These are phyloP conservation scores for Timandra comae DNA, from an alignment of 2,888 invertebrate genomes.

Conservation along the genomic window DNA sequence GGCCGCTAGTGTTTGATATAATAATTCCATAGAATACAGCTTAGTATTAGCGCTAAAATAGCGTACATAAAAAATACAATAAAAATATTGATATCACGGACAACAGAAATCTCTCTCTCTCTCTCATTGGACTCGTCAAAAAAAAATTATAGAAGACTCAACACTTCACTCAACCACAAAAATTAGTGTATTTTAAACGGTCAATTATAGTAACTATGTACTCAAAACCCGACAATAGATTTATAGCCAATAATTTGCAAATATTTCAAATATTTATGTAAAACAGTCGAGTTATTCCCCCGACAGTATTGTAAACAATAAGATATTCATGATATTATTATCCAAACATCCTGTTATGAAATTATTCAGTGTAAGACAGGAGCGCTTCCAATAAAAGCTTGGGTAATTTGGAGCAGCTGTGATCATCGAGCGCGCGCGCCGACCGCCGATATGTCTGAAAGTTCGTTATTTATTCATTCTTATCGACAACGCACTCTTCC, in stretches of 20 bases:
- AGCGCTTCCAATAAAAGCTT: constrained; percentile 42
- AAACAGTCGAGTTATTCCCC: constrained; percentile 8
- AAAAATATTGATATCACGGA: too few species aligned
- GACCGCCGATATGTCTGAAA: constrained; percentile 54
- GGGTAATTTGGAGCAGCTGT: constrained; percentile 58
- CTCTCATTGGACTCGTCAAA: too few species aligned
- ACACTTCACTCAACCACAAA: too few species aligned
- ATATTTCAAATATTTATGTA: constrained; percentile 4
- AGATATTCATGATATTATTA: constrained; percentile 45
- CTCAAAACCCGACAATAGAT: too few species aligned
- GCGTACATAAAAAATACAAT: too few species aligned
- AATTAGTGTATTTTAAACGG: too few species aligned
- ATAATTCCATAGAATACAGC: too few species aligned
- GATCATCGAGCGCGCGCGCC: constrained; percentile 48
- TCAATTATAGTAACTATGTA: too few species aligned
- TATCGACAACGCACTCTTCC: constrained; percentile 52
- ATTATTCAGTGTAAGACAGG: constrained; percentile 37
- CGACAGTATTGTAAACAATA: constrained; percentile 28
- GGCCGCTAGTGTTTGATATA: too few species aligned
- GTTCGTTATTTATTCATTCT: constrained; percentile 72
- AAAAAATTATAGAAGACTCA: too few species aligned
- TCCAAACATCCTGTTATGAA: constrained; percentile 60
- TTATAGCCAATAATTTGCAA: constrained; percentile 4
- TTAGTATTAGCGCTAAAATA: too few species aligned
- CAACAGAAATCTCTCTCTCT: too few species aligned